Conservation (phyloP, 2,888 invertebrate species). For the Balanococcus diminutus region DNA sequence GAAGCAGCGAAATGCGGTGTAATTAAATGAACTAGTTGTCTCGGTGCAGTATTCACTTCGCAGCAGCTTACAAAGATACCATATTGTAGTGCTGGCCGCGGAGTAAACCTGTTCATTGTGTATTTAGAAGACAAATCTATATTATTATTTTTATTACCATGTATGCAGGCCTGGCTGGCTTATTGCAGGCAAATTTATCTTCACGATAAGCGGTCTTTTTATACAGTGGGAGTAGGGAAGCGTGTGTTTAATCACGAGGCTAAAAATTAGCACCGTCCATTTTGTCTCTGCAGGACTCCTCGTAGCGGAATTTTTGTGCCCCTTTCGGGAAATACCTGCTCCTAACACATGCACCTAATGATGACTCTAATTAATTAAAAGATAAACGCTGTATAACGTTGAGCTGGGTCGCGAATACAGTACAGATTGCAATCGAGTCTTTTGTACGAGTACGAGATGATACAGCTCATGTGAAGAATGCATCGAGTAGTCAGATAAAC, state of each 20-base stretch:
- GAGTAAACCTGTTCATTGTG: conserved; percentile 13
- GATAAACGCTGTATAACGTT: neutral
- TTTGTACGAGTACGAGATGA: neutral
- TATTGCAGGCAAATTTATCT: conserved; percentile 19
- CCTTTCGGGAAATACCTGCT: neutral
- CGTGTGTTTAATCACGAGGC: neutral
- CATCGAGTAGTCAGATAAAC: neutral
- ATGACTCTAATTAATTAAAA: conserved; percentile 31
- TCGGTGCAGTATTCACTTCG: neutral
- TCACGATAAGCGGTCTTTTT: conserved; percentile 31
- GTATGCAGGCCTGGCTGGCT: neutral
- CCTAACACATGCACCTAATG: neutral
- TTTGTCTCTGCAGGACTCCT: neutral
- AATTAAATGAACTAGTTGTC: neutral
- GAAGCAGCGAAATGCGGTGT: neutral
- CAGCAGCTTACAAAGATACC: neutral
- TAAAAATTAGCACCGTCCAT: conserved; percentile 11
- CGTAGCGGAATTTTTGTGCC: neutral
- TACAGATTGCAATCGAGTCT: neutral
- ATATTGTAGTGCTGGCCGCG: neutral
- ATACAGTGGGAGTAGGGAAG: conserved; percentile 2
- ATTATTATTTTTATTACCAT: conserved; percentile 24
- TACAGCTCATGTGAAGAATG: neutral
- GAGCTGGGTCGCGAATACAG: no score
- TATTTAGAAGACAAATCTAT: conserved; percentile 16